Evolutionary conservation across 2,888 invertebrate species (phyloP).

Genomic region (Parnassius glacialis): DNA sequence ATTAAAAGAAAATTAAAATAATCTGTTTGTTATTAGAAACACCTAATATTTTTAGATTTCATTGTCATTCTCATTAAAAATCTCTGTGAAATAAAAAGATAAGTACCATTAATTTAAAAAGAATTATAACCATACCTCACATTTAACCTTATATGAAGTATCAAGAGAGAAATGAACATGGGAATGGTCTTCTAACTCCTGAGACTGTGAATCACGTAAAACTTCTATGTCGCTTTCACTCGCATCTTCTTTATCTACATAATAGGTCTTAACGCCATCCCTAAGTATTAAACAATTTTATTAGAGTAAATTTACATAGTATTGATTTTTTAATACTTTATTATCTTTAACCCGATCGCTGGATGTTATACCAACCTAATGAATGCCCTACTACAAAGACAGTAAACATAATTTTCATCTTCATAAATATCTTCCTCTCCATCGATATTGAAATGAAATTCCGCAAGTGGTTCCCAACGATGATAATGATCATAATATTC

Average conservation of each 20-base stretch:
- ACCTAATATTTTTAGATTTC: too few species aligned
- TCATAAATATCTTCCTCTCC: constrained; percentile 56
- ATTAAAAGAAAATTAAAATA: too few species aligned
- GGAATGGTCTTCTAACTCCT: constrained; percentile 67
- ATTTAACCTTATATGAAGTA: constrained; percentile 71
- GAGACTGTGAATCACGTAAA: constrained; percentile 52
- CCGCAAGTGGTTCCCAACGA: constrained; percentile 85
- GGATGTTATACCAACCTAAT: constrained; percentile 77
- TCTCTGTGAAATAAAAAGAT: too few species aligned
- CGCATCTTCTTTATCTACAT: constrained; percentile 58
- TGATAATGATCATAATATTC: constrained; percentile 68
- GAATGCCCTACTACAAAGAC: constrained; percentile 86
- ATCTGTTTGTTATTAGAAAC: too few species aligned
- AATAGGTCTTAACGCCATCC: constrained; percentile 61
- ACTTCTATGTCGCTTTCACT: constrained; percentile 70
- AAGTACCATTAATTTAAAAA: neutral
- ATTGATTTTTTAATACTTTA: constrained; percentile 27
- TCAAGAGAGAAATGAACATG: constrained; percentile 76
- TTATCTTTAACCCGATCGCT: constrained; percentile 4
- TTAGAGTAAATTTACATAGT: constrained; percentile 3
- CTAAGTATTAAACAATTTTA: constrained; percentile 37
- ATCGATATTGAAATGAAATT: constrained; percentile 77
- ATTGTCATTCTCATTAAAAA: too few species aligned
- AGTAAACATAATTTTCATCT: constrained; percentile 81
- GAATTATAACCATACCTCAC: constrained; percentile 57